Evolutionary conservation across 1,140 invertebrate genomes (phyloP), one percentile per base, ranked within the genome.

Genomic region (Apis laboriosa): DNA sequence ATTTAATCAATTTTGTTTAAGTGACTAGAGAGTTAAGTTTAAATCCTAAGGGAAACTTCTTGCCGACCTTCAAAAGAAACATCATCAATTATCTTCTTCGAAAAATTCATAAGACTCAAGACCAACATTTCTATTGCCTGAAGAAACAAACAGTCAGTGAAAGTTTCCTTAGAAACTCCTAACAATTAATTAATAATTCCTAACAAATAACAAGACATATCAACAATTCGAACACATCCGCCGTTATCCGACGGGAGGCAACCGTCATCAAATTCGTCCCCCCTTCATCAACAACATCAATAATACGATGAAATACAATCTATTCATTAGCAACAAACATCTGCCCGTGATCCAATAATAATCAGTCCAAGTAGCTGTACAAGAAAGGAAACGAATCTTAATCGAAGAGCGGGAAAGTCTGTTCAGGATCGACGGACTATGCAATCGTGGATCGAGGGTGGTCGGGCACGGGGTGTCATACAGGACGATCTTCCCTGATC

Each of bases 401-500:
- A 13, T 60, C 21, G 60, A 63, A 63, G 61, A 64, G 51, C 49
- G 49, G 64, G 43, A n/a, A 24, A 34, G 63, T 56, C 17, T 53
- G 55, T 34, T 28, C 61, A 67, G 73, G 34, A 74, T 74, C 13
- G 21, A 56, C 80, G 87, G 79, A 89, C 67, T 83, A 89, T 86
- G 88, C 84, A 55, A 74, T 85, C 76, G 34, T 66, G 79, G 84
- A 63, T 83, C 21, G 73, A 19, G 34, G n/a, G 60, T 67, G 82
- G 66, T 80, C 66, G 77, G 78, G 61, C 77, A 85, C 86, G 84
- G 72, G 87, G 86, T 84, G 84, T 68, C 87, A 68, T 17, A 74
- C 51, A 63, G 74, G 58, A 58, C 73, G 55, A 75, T 53, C 76
- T 83, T 55, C 76, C 82, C 80, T 88, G 85, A 89, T 89, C 85